Percentiles rank a stretch among this genome's conserved stretches.
phyloP scores from a whole-genome alignment of 2,113 vertebrate species.

The Dascyllus trimaculatus region DNA sequence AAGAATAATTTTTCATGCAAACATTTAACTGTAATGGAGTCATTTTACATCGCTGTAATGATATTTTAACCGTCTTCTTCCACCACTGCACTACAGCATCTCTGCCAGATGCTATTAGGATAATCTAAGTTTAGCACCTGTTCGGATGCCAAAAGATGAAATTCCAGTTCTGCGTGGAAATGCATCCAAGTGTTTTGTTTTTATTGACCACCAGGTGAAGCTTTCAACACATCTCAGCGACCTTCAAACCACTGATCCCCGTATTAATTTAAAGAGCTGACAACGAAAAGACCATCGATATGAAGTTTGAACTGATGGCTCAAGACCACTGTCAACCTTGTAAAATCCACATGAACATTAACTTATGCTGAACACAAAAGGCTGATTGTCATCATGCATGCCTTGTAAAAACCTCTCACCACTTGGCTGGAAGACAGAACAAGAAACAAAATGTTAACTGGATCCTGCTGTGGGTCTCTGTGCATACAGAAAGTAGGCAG shows the following conservation, averaged over 20 bases:
- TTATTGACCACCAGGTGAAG: conserved; percentile 25
- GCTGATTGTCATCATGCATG: conserved; percentile 16
- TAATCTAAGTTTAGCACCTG: not conserved
- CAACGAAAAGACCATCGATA: not conserved
- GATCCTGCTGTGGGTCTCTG: not conserved
- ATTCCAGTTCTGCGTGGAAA: not conserved
- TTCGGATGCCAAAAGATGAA: not conserved
- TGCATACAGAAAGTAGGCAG: not conserved
- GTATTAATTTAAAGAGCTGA: not conserved
- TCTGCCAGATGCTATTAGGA: not conserved
- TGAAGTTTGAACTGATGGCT: not conserved
- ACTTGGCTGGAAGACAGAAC: not conserved
- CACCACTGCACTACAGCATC: too few species aligned
- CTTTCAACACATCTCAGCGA: not conserved
- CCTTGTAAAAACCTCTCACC: conserved; percentile 2
- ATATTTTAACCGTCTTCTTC: too few species aligned
- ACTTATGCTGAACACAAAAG: conserved; percentile 12
- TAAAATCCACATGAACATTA: not conserved
- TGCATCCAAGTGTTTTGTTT: not conserved
- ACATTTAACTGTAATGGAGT: too few species aligned
- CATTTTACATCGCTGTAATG: too few species aligned
- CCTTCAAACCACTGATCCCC: not conserved
- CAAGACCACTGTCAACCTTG: conserved; percentile 11
- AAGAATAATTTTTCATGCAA: too few species aligned
- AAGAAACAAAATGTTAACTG: conserved; percentile 18